phyloP scores from a whole-genome alignment of 64 coral and sea anemone genomes.

The Exaiptasia diaphana region DNA sequence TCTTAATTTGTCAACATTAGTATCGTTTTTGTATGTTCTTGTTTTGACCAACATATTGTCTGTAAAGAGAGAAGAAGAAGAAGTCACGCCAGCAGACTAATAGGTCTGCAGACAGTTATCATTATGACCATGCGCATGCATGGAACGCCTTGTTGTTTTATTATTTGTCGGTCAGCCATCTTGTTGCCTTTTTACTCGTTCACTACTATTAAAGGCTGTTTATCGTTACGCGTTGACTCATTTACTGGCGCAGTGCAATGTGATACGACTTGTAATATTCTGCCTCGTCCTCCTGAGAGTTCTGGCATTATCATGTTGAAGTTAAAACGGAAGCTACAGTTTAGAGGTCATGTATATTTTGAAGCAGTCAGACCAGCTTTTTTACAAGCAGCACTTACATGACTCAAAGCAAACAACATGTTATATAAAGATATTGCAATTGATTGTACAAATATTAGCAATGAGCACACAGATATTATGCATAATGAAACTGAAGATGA shows the following conservation, averaged over 20 bases:
- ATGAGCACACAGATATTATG: constrained; percentile 14
- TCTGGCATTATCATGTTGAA: constrained; percentile 68
- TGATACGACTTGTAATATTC: constrained; percentile 26
- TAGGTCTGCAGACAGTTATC: no score
- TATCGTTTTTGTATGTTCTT: no score
- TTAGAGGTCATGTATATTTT: constrained; percentile 71
- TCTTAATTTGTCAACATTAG: no score
- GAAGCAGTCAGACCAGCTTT: constrained; percentile 57
- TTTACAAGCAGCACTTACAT: constrained; percentile 32
- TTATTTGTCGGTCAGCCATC: no score
- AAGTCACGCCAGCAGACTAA: no score
- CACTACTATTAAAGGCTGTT: no score
- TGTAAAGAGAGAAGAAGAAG: no score
- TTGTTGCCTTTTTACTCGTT: no score
- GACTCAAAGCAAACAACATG: constrained; percentile 49
- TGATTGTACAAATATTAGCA: constrained; percentile 42
- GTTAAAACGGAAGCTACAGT: constrained; percentile 62
- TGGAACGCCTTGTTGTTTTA: no score
- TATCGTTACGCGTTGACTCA: no score
- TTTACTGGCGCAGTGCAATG: constrained; percentile 60
- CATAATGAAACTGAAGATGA: not conserved
- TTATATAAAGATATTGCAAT: constrained; percentile 52
- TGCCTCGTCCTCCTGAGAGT: constrained; percentile 55
- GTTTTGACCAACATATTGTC: no score
- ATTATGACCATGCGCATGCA: no score